Conservation (phyloP, 2,797 vertebrate species). For the Scolopax bukidnonensis region DNA sequence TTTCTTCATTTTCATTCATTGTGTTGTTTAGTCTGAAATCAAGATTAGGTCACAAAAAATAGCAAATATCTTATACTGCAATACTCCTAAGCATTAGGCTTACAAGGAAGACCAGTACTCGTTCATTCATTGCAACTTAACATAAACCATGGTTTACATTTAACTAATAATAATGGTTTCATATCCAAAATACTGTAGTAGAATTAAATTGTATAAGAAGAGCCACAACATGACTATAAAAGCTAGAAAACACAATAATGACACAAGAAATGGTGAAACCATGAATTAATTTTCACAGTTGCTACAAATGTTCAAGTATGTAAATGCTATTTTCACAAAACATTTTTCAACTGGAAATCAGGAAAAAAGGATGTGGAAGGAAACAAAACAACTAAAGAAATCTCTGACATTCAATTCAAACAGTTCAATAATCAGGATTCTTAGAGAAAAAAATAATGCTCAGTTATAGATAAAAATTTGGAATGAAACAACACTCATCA, state of each 20-base stretch:
- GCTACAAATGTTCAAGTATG: not conserved
- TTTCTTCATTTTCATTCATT: not conserved
- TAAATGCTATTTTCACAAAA: not conserved
- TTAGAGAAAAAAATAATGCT: not conserved
- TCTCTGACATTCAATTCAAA: not conserved
- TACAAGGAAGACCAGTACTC: not conserved
- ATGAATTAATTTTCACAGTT: not conserved
- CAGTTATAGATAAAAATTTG: not conserved
- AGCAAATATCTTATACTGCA: not conserved
- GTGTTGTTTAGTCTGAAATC: not conserved
- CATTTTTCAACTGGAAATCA: not conserved
- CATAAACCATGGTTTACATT: slow-evolving; percentile 50
- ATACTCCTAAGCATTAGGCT: not conserved
- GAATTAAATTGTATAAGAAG: slow-evolving; percentile 33
- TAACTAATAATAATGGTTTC: slow-evolving; percentile 28
- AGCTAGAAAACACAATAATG: not conserved
- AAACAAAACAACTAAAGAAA: not conserved
- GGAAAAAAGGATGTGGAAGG: not conserved
- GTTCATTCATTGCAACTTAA: not conserved
- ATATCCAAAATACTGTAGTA: slow-evolving; percentile 39
- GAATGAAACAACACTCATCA: not conserved
- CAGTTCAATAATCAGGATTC: not conserved
- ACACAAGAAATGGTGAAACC: not conserved
- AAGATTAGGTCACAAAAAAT: not conserved
- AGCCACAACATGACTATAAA: not conserved